Conservation (phyloP, 2,113 vertebrate species). For the Corapipo altera region DNA sequence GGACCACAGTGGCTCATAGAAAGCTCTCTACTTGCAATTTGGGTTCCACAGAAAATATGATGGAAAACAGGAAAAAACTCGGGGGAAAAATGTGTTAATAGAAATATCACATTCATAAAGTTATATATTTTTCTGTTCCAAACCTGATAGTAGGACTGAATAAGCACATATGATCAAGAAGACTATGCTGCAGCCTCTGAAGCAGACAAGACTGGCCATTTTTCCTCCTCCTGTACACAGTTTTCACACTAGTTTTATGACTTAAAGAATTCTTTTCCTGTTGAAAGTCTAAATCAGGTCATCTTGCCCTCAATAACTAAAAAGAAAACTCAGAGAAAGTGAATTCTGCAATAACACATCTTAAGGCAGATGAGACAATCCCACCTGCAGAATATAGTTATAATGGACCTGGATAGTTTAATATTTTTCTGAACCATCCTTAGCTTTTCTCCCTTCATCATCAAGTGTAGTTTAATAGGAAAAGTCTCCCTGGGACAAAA, state of each 20-base stretch:
- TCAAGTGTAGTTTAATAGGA: background rate
- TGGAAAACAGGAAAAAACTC: background rate
- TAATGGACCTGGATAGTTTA: background rate
- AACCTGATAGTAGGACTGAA: background rate
- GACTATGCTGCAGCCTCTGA: accelerated
- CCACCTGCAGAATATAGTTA: background rate
- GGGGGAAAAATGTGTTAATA: accelerated
- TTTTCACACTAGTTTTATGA: background rate
- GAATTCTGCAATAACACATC: background rate
- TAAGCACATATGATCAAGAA: background rate
- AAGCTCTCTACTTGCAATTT: background rate
- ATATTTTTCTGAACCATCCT: background rate
- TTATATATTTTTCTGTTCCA: background rate
- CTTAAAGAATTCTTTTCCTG: background rate
- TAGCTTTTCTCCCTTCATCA: background rate
- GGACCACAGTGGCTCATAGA: background rate
- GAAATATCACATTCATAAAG: background rate
- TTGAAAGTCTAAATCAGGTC: background rate
- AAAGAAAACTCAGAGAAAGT: background rate
- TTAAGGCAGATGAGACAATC: background rate
- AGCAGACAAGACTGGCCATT: background rate
- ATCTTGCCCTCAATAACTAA: background rate
- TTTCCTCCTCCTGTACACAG: background rate
- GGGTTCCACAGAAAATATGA: background rate
- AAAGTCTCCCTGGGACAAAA: background rate